Conservation (phyloP, 2,888 invertebrate genomes). For the Monopis laevigella region DNA sequence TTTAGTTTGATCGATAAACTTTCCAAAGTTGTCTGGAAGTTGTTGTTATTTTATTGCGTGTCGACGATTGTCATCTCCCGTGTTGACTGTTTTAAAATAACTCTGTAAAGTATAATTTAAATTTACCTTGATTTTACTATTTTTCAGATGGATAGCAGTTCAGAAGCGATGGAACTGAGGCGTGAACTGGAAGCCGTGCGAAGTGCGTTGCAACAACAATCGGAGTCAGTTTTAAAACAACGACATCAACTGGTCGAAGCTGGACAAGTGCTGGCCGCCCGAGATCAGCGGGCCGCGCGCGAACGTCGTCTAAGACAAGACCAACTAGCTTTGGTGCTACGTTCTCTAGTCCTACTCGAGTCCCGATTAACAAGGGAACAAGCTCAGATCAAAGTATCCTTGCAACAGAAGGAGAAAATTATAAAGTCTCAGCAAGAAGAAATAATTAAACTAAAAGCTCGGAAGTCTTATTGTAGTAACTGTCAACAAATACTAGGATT, state of each 20-base stretch:
- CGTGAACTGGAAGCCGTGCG: constrained; percentile 74
- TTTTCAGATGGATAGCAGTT: constrained; percentile 75
- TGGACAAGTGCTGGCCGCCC: constrained; percentile 66
- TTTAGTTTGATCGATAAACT: too few relatives aligned
- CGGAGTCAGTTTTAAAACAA: constrained; percentile 71
- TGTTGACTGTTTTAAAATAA: too few relatives aligned
- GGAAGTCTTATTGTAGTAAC: constrained; percentile 57
- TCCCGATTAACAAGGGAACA: constrained; percentile 78
- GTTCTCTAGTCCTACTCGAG: constrained; percentile 76
- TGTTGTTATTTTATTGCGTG: too few relatives aligned
- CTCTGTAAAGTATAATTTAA: background rate
- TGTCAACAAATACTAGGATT: constrained; percentile 60
- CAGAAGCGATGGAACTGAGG: constrained; percentile 65
- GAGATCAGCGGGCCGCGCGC: constrained; percentile 68
- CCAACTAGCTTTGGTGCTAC: constrained; percentile 75
- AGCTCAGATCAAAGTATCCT: constrained; percentile 72
- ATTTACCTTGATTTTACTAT: constrained; percentile 24
- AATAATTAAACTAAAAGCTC: constrained; percentile 70
- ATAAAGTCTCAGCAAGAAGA: constrained; percentile 76
- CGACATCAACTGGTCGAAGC: constrained; percentile 74
- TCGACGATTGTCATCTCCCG: too few relatives aligned
- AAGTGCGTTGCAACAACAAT: constrained; percentile 72
- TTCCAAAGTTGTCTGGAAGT: too few relatives aligned
- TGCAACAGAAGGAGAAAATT: constrained; percentile 76
- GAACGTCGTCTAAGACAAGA: constrained; percentile 73